Evolutionary conservation across 64 coral and sea anemone species (phyloP).

Genomic region (Acropora yongei): DNA sequence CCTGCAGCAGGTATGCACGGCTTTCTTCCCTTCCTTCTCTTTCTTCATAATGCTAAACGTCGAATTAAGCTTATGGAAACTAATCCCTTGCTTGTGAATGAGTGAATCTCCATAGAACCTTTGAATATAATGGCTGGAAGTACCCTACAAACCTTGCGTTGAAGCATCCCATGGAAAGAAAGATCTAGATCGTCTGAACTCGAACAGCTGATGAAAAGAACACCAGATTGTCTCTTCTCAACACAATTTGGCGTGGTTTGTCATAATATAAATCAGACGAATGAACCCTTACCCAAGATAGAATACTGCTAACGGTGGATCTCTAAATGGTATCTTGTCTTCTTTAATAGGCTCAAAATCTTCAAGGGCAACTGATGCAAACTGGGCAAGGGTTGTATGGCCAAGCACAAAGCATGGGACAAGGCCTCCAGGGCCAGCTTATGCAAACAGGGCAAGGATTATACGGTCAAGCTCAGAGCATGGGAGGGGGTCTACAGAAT

Average conservation of each 20-base stretch:
- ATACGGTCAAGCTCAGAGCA: conserved; percentile 56
- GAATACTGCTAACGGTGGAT: not conserved
- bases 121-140: no score
- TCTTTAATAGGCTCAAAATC: not conserved
- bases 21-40: not conserved
- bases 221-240: no score
- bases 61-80: no score
- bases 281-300: not conserved
- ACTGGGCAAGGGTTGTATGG: conserved; percentile 27
- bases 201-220: no score
- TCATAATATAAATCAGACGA: not conserved
- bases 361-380: conserved; percentile 44
- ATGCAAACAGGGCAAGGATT: conserved; percentile 19
- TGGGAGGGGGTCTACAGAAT: conserved; percentile 46
- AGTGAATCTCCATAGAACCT: no score
- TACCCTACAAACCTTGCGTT: no score
- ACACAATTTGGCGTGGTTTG: no score
- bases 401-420: conserved; percentile 31
- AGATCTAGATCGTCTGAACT: no score
- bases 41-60: not conserved
- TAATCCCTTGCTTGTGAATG: no score
- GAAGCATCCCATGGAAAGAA: no score
- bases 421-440: conserved; percentile 22
- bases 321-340: not conserved
- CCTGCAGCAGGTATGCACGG: not conserved